Base-by-base conservation (phyloP, 2,113 vertebrate genomes). In the Urocolius indicus region DNA sequence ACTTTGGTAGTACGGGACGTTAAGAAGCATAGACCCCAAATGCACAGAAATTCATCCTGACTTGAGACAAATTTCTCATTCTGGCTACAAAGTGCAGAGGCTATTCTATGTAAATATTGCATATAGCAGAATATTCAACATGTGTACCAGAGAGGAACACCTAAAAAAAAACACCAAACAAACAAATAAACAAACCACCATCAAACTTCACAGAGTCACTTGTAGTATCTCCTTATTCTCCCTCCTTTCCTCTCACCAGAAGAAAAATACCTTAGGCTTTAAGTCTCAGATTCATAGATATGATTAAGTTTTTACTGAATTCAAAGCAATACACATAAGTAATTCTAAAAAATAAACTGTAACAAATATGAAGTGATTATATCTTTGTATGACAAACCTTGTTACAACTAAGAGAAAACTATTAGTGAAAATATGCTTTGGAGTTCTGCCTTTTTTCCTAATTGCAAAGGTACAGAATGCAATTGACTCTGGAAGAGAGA, bases 21-120 rank as follows among this genome's bases (percentile, higher is more conserved):
- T 38, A 67, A 67, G 27, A 65, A 2, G 23, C 9, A 74, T 7
- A 66, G 34, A 84, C 45, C 54, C 20, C 49, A 81, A 87, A 72
- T 45, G n/a, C 69, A 92, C 57, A 77, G 36, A 95, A 90, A 75
- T 67, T 72, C n/a, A 84, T 74, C 34, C 62, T 72, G 55, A 93
- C 54, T 48, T 32, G 30, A 77, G 6, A 45, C 45, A 7, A 69
- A 54, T 52, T 72, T 57, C 74, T 84, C 9, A 57, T 45, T 88
- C 73, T 65, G 57, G 20, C 75, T 63, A 74, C 23, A 71, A 43
- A 85, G 80, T 69, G 82, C 78, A 89, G 30, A 11, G 16, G 18
- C 5, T 85, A 51, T 49, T 87, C 81, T 72, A 77, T 22, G 14
- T 23, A 88, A 65, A 26, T 32, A 65, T 19, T 62, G 59, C 7